A percentile compares a stretch with the other conserved stretches of the same genome.
Conservation (phyloP, 2,113 vertebrate species). For the Eubucco bourcierii region DNA sequence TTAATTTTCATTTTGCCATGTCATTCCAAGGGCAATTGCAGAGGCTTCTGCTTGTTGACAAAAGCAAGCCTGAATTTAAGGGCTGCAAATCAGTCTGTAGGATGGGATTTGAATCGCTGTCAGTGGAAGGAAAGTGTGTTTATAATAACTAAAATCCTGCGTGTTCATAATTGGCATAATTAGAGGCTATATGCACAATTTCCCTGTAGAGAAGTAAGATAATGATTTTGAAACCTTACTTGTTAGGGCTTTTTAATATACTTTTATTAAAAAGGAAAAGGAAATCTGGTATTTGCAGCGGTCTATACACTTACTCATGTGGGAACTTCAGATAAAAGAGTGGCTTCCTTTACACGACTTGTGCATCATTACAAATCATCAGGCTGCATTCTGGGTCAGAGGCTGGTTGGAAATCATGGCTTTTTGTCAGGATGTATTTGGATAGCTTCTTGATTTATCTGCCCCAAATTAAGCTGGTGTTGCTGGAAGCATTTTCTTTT, state of each 20-base stretch:
- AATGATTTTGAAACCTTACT: slow-evolving; percentile 64
- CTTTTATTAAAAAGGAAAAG: slow-evolving; percentile 60
- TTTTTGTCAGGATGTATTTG: neutral
- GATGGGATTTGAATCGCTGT: slow-evolving; percentile 9
- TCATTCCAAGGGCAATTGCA: neutral
- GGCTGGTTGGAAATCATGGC: neutral
- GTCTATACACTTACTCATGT: slow-evolving; percentile 3
- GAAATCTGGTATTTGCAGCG: slow-evolving; percentile 38
- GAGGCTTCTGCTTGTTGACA: neutral
- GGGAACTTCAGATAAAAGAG: slow-evolving; percentile 42
- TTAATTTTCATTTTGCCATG: neutral
- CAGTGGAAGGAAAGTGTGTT: slow-evolving; percentile 39
- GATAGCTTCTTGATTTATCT: slow-evolving; percentile 4
- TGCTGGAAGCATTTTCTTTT: neutral
- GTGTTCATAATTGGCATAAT: slow-evolving; percentile 56
- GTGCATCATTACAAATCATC: neutral
- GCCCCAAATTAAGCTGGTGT: neutral
- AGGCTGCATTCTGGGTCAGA: neutral
- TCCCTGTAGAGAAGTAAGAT: slow-evolving; percentile 44
- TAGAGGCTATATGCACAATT: slow-evolving; percentile 45
- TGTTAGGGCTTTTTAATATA: slow-evolving; percentile 49
- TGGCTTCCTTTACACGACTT: slow-evolving; percentile 44
- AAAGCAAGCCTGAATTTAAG: neutral
- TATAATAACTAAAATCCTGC: slow-evolving; percentile 51
- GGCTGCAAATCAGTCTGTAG: neutral